These are phyloP conservation scores for Spodoptera frugiperda DNA, from an alignment of 1,140 invertebrate species.

Conservation along the genomic window DNA sequence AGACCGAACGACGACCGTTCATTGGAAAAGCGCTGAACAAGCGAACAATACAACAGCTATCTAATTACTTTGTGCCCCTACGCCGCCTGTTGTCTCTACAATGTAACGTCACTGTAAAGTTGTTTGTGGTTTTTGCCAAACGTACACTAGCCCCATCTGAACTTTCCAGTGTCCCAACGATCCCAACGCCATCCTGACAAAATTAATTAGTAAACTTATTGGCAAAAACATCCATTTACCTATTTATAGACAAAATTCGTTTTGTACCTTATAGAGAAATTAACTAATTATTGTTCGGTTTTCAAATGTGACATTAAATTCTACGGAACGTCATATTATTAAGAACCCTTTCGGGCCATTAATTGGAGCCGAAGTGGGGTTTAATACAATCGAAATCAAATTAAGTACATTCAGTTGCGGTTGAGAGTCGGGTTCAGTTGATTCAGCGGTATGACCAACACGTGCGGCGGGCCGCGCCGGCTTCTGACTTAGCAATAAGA, in stretches of 20 bases:
- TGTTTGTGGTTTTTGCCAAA: constrained; percentile 75
- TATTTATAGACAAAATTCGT: background rate
- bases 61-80: constrained; percentile 79
- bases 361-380: constrained; percentile 74
- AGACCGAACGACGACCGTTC: constrained; percentile 66
- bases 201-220: constrained; percentile 28
- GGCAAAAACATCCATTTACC: background rate
- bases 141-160: constrained; percentile 32
- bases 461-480: constrained; percentile 64
- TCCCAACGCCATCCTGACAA: background rate
- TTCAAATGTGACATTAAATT: constrained; percentile 12
- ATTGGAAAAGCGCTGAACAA: constrained; percentile 80
- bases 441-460: constrained; percentile 80
- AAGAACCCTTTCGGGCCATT: constrained; percentile 78
- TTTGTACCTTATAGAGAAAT: background rate
- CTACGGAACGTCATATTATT: constrained; percentile 62
- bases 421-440: constrained; percentile 74
- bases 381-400: constrained; percentile 84
- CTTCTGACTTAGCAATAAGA: constrained; percentile 74
- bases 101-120: constrained; percentile 71
- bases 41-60: constrained; percentile 76
- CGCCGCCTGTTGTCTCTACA: constrained; percentile 64
- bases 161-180: constrained; percentile 35
- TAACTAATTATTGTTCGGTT: constrained; percentile 15
- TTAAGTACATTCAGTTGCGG: constrained; percentile 83